phyloP scores from a whole-genome alignment of 2,113 vertebrate species.

The Podilymbus podiceps region DNA sequence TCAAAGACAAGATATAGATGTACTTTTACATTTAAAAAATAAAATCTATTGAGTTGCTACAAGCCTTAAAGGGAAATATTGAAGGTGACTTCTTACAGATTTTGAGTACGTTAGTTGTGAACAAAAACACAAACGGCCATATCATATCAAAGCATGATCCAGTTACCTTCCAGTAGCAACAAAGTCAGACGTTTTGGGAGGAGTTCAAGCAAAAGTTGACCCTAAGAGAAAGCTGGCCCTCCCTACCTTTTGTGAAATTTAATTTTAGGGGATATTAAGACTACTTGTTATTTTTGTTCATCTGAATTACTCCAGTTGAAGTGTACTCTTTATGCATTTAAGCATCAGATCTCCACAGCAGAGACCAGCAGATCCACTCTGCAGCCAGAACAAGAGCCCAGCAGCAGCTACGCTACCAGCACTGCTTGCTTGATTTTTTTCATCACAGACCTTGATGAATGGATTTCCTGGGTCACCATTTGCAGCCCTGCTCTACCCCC shows the following conservation, averaged over 20 bases:
- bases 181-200: background rate
- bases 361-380: background rate
- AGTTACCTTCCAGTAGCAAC: background rate
- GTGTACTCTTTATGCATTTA: background rate
- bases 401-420: background rate
- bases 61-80: background rate
- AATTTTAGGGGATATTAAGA: background rate
- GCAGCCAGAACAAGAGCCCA: background rate
- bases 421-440: background rate
- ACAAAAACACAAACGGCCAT: background rate
- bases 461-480: background rate
- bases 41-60: background rate
- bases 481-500: background rate
- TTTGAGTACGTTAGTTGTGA: background rate
- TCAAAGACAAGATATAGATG: background rate
- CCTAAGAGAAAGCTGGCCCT: background rate
- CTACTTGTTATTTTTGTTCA: background rate
- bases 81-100: background rate
- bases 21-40: background rate
- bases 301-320: background rate
- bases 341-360: background rate
- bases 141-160: background rate
- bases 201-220: background rate
- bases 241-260: background rate
- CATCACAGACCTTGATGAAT: background rate